Evolutionary conservation across 2,797 vertebrate genomes (phyloP), one percentile per base, ranked within the genome.

Genomic region (Decapterus maruadsi): DNA sequence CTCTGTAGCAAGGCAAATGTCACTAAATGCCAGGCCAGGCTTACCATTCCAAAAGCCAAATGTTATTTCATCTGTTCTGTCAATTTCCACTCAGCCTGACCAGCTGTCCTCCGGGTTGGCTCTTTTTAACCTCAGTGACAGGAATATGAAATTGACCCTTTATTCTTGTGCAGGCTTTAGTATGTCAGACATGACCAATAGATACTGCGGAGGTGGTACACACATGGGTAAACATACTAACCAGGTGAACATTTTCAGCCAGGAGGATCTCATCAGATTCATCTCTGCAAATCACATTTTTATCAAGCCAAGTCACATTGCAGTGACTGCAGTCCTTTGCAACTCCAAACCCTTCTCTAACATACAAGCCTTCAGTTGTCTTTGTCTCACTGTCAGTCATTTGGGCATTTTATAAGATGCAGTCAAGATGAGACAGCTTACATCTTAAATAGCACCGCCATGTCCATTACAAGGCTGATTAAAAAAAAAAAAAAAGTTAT

Each of bases 21-120:
- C 94, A 94, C 83, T 86, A 93, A 95, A 95, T 95, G 94, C 92
- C 93, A 94, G 82, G 66, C 59, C 74, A 78, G 79, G 85, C 91
- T 77, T 84, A 81, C 75, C 55, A 61, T 83, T 90, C 85, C 63
- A 90, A 83, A 89, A 90, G 91, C 77, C 83, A 94, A 94, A 94
- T 94, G 93, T 92, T 94, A 94, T 85, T 92, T 91, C 83, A 90
- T 90, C 85, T 87, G 81, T 78, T 86, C 85, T 90, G 88, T 89
- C 79, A 74, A 75, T 80, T 89, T 92, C 78, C 80, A 75, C 80
- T 80, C 84, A 67, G 85, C 73, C 67, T 69, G 66, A 60, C 87
- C 90, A 88, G 85, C 79, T 89, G 87, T 81, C 85, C 75, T 72
- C 63, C 7, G 31, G 63, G 40, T 73, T 53, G 67, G 43, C 53